A percentile compares a stretch with the other conserved stretches of the same genome.
Evolutionary conservation across 2,888 invertebrate species (phyloP).

Genomic region (Sarcophaga carnaria): DNA sequence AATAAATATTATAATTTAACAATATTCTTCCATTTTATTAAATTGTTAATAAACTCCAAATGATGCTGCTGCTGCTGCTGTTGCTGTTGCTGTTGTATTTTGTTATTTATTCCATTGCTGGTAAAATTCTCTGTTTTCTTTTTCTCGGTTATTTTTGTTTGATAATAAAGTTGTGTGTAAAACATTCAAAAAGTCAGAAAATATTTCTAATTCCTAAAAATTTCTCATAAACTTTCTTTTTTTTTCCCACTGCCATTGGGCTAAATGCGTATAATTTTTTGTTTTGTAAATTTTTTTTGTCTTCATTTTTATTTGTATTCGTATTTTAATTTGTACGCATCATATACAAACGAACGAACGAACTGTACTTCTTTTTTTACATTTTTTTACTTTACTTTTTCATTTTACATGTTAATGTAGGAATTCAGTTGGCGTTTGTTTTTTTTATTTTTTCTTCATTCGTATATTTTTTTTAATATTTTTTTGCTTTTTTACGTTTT

Average conservation of each 20-base stretch:
- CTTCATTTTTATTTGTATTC: not conserved
- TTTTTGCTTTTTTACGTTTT: not conserved
- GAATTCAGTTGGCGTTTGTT: conserved; percentile 5
- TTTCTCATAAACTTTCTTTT: conserved; percentile 15
- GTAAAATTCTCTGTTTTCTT: not conserved
- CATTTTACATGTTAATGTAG: conserved; percentile 30
- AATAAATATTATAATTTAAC: conserved; percentile 34
- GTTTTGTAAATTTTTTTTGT: not conserved
- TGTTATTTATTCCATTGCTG: not conserved
- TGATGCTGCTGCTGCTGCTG: not conserved
- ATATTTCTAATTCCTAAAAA: conserved; percentile 44
- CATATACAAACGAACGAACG: not conserved
- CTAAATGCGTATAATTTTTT: not conserved
- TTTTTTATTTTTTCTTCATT: not conserved
- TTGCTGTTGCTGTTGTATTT: no score
- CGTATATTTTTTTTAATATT: no score
- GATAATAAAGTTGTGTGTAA: conserved; percentile 32
- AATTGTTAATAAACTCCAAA: conserved; percentile 46
- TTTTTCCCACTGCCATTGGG: conserved; percentile 1
- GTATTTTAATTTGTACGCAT: not conserved
- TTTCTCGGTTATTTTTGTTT: conserved; percentile 9
- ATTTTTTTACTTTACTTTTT: conserved; percentile 30
- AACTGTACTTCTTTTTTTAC: not conserved
- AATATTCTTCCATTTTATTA: conserved; percentile 42
- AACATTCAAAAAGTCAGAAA: conserved; percentile 32